Conservation (phyloP, 2,888 invertebrate species). For the Dorcus parallelipipedus region DNA sequence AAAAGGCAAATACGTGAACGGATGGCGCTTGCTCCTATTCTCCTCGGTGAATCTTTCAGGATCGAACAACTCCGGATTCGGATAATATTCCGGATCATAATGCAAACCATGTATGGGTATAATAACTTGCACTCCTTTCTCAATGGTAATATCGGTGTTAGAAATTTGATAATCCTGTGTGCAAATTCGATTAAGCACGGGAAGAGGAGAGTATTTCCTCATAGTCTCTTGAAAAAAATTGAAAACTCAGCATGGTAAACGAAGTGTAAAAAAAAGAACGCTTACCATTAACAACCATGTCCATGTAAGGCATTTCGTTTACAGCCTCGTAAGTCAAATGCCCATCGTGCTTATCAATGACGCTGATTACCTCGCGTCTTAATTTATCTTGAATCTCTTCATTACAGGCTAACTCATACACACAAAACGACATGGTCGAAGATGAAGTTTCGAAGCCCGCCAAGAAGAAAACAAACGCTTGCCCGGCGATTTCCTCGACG, state of each 20-base stretch:
- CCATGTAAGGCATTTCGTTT: constrained; percentile 48
- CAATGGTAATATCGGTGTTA: constrained; percentile 15
- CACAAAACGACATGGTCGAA: constrained; percentile 40
- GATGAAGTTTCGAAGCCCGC: constrained; percentile 51
- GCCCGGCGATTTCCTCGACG: constrained; percentile 31
- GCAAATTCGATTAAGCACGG: constrained; percentile 16
- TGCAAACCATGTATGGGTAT: constrained; percentile 10
- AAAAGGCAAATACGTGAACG: constrained; percentile 32
- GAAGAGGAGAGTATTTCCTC: constrained; percentile 17
- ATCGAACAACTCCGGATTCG: constrained; percentile 38
- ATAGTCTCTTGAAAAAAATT: constrained; percentile 14
- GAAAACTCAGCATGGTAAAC: neutral
- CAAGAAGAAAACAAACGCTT: constrained; percentile 45
- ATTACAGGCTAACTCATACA: constrained; percentile 44
- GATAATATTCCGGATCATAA: constrained; percentile 27
- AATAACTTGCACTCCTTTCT: constrained; percentile 2
- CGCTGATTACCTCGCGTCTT: constrained; percentile 40
- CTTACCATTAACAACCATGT: constrained; percentile 40
- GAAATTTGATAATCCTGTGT: constrained; percentile 17
- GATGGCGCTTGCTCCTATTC: constrained; percentile 22
- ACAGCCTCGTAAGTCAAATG: constrained; percentile 45
- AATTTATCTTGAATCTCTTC: constrained; percentile 46
- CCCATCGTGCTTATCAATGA: constrained; percentile 35
- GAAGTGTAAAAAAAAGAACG: neutral
- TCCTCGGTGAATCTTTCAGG: constrained; percentile 39